These are phyloP conservation scores for Saiga tatarica DNA, from an alignment of 2,113 vertebrate genomes.

Conservation along the genomic window DNA sequence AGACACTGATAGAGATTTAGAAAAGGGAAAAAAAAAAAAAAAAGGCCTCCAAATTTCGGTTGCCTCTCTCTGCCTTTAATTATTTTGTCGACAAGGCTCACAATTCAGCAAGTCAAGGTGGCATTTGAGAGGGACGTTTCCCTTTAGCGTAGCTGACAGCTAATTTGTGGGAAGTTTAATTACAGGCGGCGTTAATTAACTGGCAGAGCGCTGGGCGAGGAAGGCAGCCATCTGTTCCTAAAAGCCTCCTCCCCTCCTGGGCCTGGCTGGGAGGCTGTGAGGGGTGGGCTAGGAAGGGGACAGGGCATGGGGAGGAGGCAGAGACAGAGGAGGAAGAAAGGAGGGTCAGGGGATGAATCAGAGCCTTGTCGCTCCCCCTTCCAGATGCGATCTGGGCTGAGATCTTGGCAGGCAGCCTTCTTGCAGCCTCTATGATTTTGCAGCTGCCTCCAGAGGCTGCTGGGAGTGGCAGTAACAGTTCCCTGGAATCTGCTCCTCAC, in stretches of 20 bases:
- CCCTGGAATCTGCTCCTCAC: not conserved
- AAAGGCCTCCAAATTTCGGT: not conserved
- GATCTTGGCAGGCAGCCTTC: not conserved
- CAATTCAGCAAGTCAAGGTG: slow-evolving; percentile 85
- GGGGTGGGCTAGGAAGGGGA: not conserved
- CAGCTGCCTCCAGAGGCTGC: not conserved
- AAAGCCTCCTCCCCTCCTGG: slow-evolving; percentile 56
- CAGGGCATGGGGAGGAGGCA: not conserved
- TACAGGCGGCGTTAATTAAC: slow-evolving; percentile 90
- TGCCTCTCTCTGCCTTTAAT: slow-evolving; percentile 78
- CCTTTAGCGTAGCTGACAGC: slow-evolving; percentile 88
- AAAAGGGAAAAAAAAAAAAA: not conserved
- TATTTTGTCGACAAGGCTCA: slow-evolving; percentile 79
- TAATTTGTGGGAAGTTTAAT: slow-evolving; percentile 92
- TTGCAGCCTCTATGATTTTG: not conserved
- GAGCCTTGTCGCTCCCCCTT: not conserved
- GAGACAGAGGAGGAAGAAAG: rapidly evolving
- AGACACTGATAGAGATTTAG: not conserved
- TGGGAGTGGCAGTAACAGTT: not conserved
- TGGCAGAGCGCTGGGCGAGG: slow-evolving; percentile 85
- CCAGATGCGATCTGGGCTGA: rapidly evolving
- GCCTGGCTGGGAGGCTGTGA: slow-evolving; percentile 63
- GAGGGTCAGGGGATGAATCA: rapidly evolving
- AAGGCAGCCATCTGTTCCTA: slow-evolving; percentile 85
- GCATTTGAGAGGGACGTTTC: slow-evolving; percentile 84